Percentiles rank a stretch among this genome's conserved stretches.
Conservation (phyloP, 2,113 vertebrate species). For the Semnornis frantzii region DNA sequence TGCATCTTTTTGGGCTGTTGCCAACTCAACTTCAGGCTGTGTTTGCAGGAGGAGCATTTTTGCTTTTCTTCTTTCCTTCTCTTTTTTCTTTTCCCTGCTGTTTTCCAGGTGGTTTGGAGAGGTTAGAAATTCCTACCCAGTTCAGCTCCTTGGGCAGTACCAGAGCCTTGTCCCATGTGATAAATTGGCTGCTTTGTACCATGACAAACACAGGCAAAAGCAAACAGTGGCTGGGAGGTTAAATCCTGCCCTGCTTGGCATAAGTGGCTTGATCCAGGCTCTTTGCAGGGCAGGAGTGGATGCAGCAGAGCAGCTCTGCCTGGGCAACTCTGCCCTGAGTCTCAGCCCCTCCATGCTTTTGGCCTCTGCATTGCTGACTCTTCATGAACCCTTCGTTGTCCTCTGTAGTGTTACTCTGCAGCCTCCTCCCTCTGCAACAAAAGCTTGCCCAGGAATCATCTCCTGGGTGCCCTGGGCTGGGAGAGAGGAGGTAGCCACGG, state of each 20-base stretch:
- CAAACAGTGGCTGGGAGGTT: slow-evolving; percentile 58
- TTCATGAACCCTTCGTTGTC: not conserved
- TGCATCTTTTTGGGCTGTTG: not conserved
- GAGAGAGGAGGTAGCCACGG: not conserved
- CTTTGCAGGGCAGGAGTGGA: slow-evolving; percentile 22
- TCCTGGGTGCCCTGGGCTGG: not conserved
- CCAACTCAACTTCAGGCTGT: not conserved
- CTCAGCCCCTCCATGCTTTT: not conserved
- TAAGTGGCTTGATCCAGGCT: slow-evolving; percentile 53
- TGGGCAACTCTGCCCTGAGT: not conserved
- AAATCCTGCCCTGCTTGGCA: slow-evolving; percentile 42
- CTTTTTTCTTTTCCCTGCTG: too few species aligned
- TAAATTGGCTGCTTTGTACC: slow-evolving; percentile 66
- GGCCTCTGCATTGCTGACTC: not conserved
- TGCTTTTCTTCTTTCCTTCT: not conserved
- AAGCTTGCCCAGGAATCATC: not conserved
- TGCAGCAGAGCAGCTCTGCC: slow-evolving; percentile 12
- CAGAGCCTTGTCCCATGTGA: slow-evolving; percentile 67
- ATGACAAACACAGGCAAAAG: slow-evolving; percentile 15
- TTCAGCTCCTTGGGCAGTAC: slow-evolving; percentile 61
- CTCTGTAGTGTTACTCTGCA: not conserved
- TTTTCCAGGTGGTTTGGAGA: not conserved
- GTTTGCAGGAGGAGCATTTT: not conserved
- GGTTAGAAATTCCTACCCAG: slow-evolving; percentile 50
- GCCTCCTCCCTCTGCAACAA: not conserved